Evolutionary conservation across 1,140 invertebrate genomes (phyloP), one percentile per base, ranked within the genome.

Genomic region (Odontomachus brunneus): DNA sequence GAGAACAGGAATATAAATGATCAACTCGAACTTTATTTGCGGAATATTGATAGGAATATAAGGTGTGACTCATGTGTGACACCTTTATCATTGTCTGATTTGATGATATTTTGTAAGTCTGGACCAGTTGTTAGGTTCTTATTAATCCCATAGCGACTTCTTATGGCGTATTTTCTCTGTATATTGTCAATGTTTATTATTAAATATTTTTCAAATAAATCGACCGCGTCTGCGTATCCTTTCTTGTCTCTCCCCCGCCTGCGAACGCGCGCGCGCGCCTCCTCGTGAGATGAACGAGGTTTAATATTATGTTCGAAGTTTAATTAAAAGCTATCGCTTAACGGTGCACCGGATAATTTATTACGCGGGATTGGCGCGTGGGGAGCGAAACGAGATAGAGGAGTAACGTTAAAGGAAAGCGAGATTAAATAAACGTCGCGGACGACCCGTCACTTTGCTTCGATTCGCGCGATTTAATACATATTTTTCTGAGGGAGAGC

Each of bases 151-250:
- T 92, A 93, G 92, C 91, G 88, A 93, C 90, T 93, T 93, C 93
- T 93, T 92, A 93, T 93, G 92, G 91, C 92, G 92, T 93, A 93
- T 93, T 93, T 93, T 93, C 93, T 93, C 93, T 93, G 93, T 93
- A 93, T 93, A 93, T 93, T 93, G 92, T 93, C 93, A 93, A 93
- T 93, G 93, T 93, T 93, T 93, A 93, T 93, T 93, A 93, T 93
- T 93, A 93, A 93, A 93, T 93, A 93, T 93, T 93, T 93, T 93
- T 93, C 92, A 93, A 93, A 93, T 93, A 93, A 92, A 83, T 69
- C 0, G 15, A 5, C 24, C 24, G 26, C 15, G 26, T 38, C 5
- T 63, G 2, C 5, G 2, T 33, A 33, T 5, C 60, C 17, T 19
- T 15, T 49, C n/a, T 48, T 0, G 19, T 22, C n/a, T 63, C 44